Conservation (phyloP, 2,797 vertebrate species). For the Alouatta caraya region DNA sequence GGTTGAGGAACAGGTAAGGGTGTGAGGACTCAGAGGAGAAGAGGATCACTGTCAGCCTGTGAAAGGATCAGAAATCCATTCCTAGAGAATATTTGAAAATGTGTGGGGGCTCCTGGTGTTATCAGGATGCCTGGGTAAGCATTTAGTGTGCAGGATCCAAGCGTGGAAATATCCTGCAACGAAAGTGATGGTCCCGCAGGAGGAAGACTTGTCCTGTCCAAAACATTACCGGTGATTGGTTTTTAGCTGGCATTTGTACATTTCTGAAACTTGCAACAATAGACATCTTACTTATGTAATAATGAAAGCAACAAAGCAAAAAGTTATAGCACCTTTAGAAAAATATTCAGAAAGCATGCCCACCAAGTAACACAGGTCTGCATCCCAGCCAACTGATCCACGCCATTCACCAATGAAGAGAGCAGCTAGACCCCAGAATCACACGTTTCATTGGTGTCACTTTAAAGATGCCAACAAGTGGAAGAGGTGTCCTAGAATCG, state of each 20-base stretch:
- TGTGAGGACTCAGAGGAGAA: neutral
- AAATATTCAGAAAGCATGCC: neutral
- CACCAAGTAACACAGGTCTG: neutral
- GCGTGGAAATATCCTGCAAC: neutral
- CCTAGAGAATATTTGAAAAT: neutral
- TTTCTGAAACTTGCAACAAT: neutral
- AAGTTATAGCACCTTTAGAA: neutral
- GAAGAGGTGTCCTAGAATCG: neutral
- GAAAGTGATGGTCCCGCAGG: neutral
- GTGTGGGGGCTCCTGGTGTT: neutral
- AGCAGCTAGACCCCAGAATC: neutral
- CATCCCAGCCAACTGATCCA: neutral
- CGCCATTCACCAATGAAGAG: neutral
- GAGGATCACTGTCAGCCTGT: neutral
- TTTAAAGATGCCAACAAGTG: neutral
- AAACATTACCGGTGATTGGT: neutral
- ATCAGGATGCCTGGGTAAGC: neutral
- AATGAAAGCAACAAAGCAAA: neutral
- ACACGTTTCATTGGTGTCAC: neutral
- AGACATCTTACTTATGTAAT: neutral
- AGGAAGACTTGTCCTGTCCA: neutral
- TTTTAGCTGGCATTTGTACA: neutral
- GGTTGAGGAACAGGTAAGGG: neutral
- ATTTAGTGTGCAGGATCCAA: neutral
- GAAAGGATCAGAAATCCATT: neutral